Base-by-base conservation (phyloP, 2,888 invertebrate genomes). In the Congeria kusceri region DNA sequence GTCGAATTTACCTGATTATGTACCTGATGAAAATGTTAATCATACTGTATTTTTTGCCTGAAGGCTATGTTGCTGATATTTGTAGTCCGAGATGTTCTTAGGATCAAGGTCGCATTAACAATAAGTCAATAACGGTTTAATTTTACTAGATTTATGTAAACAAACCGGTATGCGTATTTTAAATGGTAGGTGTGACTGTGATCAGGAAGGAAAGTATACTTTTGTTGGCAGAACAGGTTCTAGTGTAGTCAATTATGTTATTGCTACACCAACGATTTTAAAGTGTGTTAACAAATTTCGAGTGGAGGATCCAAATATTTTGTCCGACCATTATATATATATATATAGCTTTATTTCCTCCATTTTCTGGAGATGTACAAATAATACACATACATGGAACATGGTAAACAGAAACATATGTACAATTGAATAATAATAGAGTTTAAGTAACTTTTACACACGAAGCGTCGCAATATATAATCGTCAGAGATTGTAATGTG, bases 111-210 rank as follows among this genome's bases (percentile, higher is more conserved):
- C 29, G 44, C 5, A 18, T 47, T 23, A 65, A 64, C 32, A 47
- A 57, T n/a, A n/a, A n/a, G n/a, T n/a, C n/a, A n/a, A n/a, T 27
- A 57, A 72, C 25, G 72, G 72, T 27, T n/a, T 23, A 44, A 9
- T 66, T 18, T n/a, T 73, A 39, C 29, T 73, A 39, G 65, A 73
- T 39, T 25, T 73, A n/a, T 67, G 66, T 11, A 66, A 73, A 39
- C 65, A 65, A 20, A 61, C 73, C 25, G 73, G 66, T 4, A 25
- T 73, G 2, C 57, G 73, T 1, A 66, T 73, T 25, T n/a, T n/a
- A n/a, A n/a, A n/a, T n/a, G n/a, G n/a, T n/a, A n/a, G n/a, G n/a
- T n/a, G n/a, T n/a, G n/a, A n/a, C n/a, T n/a, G n/a, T n/a, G n/a
- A n/a, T n/a, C n/a, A n/a, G n/a, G n/a, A n/a, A n/a, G n/a, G n/a